Conservation (phyloP, 2,113 vertebrate genomes). For the Tonatia bakeri region DNA sequence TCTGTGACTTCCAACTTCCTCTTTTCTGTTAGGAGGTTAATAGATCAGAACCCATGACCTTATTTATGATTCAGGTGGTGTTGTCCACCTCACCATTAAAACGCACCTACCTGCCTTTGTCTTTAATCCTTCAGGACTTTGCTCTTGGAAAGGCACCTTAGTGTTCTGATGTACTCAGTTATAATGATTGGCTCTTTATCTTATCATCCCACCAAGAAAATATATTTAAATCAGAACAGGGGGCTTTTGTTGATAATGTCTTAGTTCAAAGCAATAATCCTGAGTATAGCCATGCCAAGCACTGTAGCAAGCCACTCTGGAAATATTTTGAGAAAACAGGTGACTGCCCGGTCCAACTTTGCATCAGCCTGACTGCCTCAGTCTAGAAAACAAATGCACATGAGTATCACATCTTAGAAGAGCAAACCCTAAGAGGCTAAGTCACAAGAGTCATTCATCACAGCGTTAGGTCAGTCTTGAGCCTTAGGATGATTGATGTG, state of each 20-base stretch:
- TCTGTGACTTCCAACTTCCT: background rate
- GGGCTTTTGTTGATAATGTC: background rate
- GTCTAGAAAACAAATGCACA: constrained; percentile 13
- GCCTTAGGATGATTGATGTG: constrained; percentile 63
- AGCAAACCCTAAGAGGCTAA: constrained; percentile 47
- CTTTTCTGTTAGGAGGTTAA: background rate
- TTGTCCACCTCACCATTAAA: background rate
- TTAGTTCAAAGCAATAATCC: background rate
- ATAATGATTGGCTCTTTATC: background rate
- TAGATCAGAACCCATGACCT: background rate
- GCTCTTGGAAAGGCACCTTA: background rate
- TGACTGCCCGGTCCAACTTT: background rate
- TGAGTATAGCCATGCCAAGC: background rate
- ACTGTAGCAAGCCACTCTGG: background rate
- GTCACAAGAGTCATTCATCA: constrained; percentile 51
- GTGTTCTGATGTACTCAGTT: background rate
- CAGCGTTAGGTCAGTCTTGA: constrained; percentile 58
- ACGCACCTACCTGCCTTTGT: background rate
- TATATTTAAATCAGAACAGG: background rate
- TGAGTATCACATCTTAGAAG: constrained; percentile 50
- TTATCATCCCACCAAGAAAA: background rate
- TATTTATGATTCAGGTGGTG: background rate
- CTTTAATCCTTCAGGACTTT: constrained; percentile 1
- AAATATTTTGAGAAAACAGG: background rate
- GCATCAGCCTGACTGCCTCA: background rate